Percentiles rank a stretch among this genome's conserved stretches.
Evolutionary conservation across 2,113 vertebrate species (phyloP).

Genomic region (Chloebia gouldiae): DNA sequence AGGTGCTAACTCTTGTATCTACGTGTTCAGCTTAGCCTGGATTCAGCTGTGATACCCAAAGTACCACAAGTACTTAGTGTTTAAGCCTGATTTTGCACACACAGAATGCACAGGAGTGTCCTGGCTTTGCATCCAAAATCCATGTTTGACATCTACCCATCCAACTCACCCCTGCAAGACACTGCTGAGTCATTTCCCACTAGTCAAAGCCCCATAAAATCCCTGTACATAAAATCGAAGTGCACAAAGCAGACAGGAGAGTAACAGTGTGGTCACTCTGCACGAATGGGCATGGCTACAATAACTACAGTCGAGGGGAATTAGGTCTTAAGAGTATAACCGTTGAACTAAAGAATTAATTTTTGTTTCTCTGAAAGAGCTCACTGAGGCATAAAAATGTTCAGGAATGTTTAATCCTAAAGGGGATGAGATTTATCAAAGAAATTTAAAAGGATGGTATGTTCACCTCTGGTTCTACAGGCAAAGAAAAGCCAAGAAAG

Average conservation of each 20-base stretch:
- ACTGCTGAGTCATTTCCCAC: background rate
- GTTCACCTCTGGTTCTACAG: constrained; percentile 14
- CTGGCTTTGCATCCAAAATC: background rate
- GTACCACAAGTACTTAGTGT: background rate
- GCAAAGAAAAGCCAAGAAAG: constrained; percentile 18
- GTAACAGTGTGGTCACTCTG: background rate
- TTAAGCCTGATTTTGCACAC: background rate
- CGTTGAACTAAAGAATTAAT: background rate
- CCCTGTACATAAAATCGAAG: background rate
- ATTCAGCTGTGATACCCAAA: background rate
- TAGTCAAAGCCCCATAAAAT: background rate
- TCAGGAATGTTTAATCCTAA: constrained; percentile 24
- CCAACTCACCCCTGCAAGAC: background rate
- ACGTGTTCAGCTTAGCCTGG: background rate
- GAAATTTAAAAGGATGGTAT: constrained; percentile 7
- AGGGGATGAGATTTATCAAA: constrained; percentile 37
- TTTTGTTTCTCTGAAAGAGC: constrained; percentile 7
- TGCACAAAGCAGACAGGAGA: background rate
- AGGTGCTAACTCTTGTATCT: background rate
- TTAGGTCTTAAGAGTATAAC: background rate
- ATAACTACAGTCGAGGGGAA: background rate
- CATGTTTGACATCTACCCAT: background rate
- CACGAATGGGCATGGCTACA: background rate
- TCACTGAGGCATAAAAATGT: constrained; percentile 3
- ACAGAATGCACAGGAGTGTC: background rate